Evolutionary conservation across 1,140 invertebrate genomes (phyloP).

Genomic region (Drosophila paulistorum): DNA sequence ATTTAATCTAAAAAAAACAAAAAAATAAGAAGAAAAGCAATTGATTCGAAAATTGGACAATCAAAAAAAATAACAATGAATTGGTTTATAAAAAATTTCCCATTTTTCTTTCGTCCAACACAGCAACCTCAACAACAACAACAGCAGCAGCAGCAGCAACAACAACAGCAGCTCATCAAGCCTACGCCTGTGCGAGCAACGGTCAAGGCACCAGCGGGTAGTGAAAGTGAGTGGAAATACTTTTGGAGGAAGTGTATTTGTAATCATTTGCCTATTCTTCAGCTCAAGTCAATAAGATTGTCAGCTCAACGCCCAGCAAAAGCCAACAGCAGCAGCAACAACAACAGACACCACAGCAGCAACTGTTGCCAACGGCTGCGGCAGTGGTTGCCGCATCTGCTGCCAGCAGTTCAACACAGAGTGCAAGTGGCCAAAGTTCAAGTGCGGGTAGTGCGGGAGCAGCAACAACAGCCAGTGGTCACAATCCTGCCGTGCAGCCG

Average conservation of each 20-base stretch:
- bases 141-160: slow-evolving; percentile 52
- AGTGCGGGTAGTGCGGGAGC: slow-evolving; percentile 38
- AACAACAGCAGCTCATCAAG: slow-evolving; percentile 86
- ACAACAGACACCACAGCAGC: slow-evolving; percentile 61
- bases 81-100: slow-evolving; percentile 8
- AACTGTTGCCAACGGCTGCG: slow-evolving; percentile 56
- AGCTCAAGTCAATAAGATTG: slow-evolving; percentile 79
- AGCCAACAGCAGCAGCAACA: slow-evolving; percentile 59
- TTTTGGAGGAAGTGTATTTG: not conserved
- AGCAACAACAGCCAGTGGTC: slow-evolving; percentile 50
- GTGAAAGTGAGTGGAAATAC: slow-evolving; percentile 61
- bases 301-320: slow-evolving; percentile 83
- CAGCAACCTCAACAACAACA: slow-evolving; percentile 19
- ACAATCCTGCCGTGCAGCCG: slow-evolving; percentile 73
- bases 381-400: slow-evolving; percentile 52
- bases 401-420: slow-evolving; percentile 48
- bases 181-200: slow-evolving; percentile 89
- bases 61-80: not conserved
- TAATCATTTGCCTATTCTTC: not conserved
- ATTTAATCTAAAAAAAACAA: too few relatives aligned
- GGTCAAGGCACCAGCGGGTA: slow-evolving; percentile 85
- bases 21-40: not conserved
- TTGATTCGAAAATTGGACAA: not conserved
- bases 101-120: slow-evolving; percentile 15
- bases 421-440: slow-evolving; percentile 44